These are phyloP conservation scores for Sciaenops ocellatus DNA, from an alignment of 2,797 vertebrate species.

Conservation along the genomic window DNA sequence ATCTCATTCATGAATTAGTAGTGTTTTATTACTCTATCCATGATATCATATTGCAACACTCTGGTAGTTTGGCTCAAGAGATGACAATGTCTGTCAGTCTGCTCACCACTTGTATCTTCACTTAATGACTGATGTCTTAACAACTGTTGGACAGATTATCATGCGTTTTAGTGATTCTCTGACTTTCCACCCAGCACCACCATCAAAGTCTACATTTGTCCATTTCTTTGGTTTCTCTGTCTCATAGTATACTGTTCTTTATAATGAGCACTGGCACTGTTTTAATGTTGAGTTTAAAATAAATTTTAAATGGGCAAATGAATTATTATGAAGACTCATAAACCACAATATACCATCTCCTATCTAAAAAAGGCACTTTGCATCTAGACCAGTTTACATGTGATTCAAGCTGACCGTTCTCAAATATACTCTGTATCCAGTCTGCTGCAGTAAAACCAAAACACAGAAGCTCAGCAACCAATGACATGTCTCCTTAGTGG, in stretches of 20 bases:
- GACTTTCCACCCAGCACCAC: neutral
- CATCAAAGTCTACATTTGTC: neutral
- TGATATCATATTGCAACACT: slow-evolving; percentile 14
- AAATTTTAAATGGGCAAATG: neutral
- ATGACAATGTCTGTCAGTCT: no score
- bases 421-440: neutral
- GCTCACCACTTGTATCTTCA: no score
- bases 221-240: neutral
- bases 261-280: neutral
- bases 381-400: neutral
- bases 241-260: neutral
- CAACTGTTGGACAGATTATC: neutral
- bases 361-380: slow-evolving; percentile 1
- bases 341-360: neutral
- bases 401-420: neutral
- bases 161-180: neutral
- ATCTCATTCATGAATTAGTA: slow-evolving; percentile 30
- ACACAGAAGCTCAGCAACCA: slow-evolving; percentile 16
- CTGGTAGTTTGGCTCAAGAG: neutral
- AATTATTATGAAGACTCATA: neutral
- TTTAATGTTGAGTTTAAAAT: neutral
- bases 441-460: slow-evolving; percentile 1
- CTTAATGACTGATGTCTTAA: no score
- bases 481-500: neutral
- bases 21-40: slow-evolving; percentile 12